phyloP scores from a whole-genome alignment of 2,797 vertebrate genomes.

The Pangasius macronema region DNA sequence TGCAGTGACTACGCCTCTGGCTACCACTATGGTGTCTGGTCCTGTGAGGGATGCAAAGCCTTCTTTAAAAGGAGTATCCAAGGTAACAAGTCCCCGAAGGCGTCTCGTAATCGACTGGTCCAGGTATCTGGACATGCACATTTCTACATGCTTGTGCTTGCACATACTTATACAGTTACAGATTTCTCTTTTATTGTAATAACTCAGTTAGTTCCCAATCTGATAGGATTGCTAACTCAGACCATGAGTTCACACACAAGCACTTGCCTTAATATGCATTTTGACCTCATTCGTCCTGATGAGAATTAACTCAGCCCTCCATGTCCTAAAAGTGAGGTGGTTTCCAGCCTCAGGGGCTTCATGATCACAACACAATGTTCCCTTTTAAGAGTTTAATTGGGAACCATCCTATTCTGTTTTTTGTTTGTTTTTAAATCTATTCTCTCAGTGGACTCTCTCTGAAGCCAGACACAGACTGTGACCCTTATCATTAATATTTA shows the following conservation, averaged over 20 bases:
- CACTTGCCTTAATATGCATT: constrained; percentile 1
- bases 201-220: not conserved
- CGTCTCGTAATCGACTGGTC: not conserved
- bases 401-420: not conserved
- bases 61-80: constrained; percentile 99
- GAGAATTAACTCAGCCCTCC: not conserved
- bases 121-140: not conserved
- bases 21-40: constrained; percentile 99
- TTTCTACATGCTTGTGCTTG: not conserved
- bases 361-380: constrained; percentile 43
- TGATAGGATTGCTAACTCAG: not conserved
- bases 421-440: constrained; percentile 17
- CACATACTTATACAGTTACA: not conserved
- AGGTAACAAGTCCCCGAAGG: constrained; percentile 73
- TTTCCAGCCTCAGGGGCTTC: constrained; percentile 14
- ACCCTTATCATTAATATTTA: not conserved
- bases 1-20: constrained; percentile 97
- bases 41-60: constrained; percentile 97
- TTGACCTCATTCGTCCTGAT: constrained; percentile 15
- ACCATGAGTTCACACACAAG: not conserved
- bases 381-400: constrained; percentile 23
- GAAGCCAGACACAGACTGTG: not conserved
- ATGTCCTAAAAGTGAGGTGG: constrained; percentile 2
- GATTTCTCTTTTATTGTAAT: not conserved
- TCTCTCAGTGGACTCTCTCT: not conserved